Evolutionary conservation across 2,888 invertebrate genomes (phyloP).

Genomic region (Corythucha ciliata): DNA sequence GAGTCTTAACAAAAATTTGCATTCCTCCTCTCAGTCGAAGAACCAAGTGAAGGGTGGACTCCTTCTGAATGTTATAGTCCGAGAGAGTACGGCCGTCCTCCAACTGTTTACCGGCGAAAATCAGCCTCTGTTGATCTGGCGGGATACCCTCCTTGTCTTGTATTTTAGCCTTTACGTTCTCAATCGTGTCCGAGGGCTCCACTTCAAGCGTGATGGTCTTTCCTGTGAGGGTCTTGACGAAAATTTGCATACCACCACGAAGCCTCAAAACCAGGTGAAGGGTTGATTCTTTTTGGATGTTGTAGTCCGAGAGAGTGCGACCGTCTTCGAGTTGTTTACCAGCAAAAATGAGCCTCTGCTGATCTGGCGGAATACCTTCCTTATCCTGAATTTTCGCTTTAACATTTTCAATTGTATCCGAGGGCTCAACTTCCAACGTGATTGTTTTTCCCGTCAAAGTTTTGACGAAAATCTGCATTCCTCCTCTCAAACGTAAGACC

Average conservation of each 20-base stretch:
- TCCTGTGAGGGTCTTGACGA: slow-evolving; percentile 49
- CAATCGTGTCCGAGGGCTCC: slow-evolving; percentile 48
- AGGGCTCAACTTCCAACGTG: slow-evolving; percentile 47
- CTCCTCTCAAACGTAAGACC: slow-evolving; percentile 48
- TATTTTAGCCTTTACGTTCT: slow-evolving; percentile 46
- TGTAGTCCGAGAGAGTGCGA: slow-evolving; percentile 46
- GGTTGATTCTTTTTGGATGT: too few species aligned
- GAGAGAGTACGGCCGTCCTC: slow-evolving; percentile 50
- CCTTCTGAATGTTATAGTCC: slow-evolving; percentile 51
- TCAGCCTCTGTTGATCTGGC: slow-evolving; percentile 46
- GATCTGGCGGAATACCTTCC: slow-evolving; percentile 47
- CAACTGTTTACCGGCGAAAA: slow-evolving; percentile 51
- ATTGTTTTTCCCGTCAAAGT: slow-evolving; percentile 46
- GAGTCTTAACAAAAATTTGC: slow-evolving; percentile 50
- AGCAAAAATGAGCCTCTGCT: slow-evolving; percentile 45
- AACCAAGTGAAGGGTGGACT: slow-evolving; percentile 45
- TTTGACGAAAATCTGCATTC: slow-evolving; percentile 51
- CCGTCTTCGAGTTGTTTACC: slow-evolving; percentile 51
- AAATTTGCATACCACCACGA: slow-evolving; percentile 55
- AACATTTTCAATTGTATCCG: too few species aligned
- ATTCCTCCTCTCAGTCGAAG: slow-evolving; percentile 50
- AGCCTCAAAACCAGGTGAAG: too few species aligned
- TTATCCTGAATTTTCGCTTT: too few species aligned
- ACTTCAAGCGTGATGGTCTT: slow-evolving; percentile 45
- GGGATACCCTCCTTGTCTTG: slow-evolving; percentile 44